These are phyloP conservation scores for Sus cebifrons DNA, from an alignment of 2,797 vertebrate genomes.

Conservation along the genomic window DNA sequence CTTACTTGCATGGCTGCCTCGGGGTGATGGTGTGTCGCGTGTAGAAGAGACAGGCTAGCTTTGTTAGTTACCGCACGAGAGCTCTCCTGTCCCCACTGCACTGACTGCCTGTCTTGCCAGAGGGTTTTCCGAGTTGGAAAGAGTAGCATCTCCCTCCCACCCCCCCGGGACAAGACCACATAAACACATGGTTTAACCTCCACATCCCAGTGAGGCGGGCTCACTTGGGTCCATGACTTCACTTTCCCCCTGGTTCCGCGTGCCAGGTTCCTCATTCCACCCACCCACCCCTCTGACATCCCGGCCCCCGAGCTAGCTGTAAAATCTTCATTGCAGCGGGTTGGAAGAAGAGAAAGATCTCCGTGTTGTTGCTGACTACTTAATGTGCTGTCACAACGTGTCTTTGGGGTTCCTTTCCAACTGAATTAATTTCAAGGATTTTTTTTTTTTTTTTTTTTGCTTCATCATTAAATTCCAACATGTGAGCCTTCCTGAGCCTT, in stretches of 20 bases:
- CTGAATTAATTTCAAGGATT: slow-evolving; percentile 77
- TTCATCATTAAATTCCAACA: slow-evolving; percentile 78
- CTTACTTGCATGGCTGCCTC: neutral
- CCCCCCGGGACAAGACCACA: neutral
- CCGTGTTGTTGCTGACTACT: slow-evolving; percentile 3
- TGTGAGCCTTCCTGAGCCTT: slow-evolving; percentile 2
- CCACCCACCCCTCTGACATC: neutral
- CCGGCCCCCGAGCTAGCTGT: neutral
- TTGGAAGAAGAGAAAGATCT: slow-evolving; percentile 38
- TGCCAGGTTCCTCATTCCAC: neutral
- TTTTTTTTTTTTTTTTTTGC: slow-evolving; percentile 48
- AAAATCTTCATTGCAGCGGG: slow-evolving; percentile 41
- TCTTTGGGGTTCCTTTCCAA: slow-evolving; percentile 62
- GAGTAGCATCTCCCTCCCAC: neutral
- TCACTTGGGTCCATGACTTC: neutral
- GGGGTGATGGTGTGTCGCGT: accelerated
- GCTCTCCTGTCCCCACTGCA: neutral
- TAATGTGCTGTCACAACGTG: slow-evolving; percentile 63
- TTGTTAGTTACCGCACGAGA: neutral
- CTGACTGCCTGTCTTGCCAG: neutral
- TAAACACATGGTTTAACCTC: neutral
- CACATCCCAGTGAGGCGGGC: neutral
- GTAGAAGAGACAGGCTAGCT: neutral
- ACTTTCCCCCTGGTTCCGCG: neutral
- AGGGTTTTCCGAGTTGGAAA: neutral